Evolutionary conservation across 1,140 invertebrate genomes (phyloP).

Genomic region (Papilio machaon): DNA sequence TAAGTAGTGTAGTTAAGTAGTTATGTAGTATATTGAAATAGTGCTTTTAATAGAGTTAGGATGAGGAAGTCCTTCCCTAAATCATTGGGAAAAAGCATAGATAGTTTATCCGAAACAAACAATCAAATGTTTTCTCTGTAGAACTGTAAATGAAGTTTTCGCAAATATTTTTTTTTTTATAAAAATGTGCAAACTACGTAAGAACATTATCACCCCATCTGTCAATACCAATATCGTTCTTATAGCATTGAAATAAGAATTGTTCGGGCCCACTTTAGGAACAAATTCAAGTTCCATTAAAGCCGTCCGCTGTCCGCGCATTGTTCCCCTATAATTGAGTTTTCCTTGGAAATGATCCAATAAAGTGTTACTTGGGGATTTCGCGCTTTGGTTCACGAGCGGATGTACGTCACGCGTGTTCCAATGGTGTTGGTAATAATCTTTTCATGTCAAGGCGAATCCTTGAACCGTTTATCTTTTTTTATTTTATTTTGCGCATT

Average conservation of each 20-base stretch:
- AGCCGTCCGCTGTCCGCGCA: slow-evolving; percentile 50
- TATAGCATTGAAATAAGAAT: slow-evolving; percentile 11
- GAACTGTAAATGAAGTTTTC: too few species aligned
- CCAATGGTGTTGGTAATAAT: slow-evolving; percentile 37
- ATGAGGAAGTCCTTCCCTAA: too few species aligned
- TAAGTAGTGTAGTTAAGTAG: too few species aligned
- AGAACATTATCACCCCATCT: slow-evolving; percentile 2
- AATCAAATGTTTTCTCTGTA: too few species aligned
- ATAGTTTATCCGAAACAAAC: too few species aligned
- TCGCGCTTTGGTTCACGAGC: slow-evolving; percentile 41
- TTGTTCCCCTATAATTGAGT: slow-evolving; percentile 64
- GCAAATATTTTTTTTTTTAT: too few species aligned
- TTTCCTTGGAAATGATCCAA: slow-evolving; percentile 67
- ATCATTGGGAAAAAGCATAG: too few species aligned
- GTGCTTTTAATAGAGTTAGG: too few species aligned
- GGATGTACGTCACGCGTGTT: slow-evolving; percentile 45
- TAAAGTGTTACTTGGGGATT: slow-evolving; percentile 57
- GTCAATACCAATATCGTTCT: slow-evolving; percentile 27
- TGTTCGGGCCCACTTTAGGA: slow-evolving; percentile 38
- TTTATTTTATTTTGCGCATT: neutral
- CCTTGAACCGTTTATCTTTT: slow-evolving; percentile 30
- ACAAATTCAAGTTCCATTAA: slow-evolving; percentile 50
- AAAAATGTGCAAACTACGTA: too few species aligned
- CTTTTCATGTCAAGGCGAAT: slow-evolving; percentile 32
- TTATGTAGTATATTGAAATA: too few species aligned